Evolutionary conservation across 2,888 invertebrate species (phyloP).

Genomic region (Monoplex corrugatus): DNA sequence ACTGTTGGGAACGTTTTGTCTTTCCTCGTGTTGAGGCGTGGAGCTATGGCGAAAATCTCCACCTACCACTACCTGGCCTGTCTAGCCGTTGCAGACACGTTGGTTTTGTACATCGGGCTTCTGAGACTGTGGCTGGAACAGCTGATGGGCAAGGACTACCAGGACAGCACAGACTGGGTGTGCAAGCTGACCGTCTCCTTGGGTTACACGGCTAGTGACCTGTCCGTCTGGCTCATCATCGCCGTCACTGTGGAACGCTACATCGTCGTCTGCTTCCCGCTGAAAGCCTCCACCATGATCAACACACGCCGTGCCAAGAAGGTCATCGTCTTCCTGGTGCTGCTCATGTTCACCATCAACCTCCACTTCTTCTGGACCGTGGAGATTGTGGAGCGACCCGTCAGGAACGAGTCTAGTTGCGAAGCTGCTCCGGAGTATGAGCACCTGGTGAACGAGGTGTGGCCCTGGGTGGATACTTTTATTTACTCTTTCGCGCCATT

Average conservation of each 20-base stretch:
- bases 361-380: slow-evolving; percentile 78
- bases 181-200: slow-evolving; percentile 75
- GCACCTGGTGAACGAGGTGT: slow-evolving; percentile 65
- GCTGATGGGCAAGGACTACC: slow-evolving; percentile 71
- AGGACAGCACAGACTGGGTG: slow-evolving; percentile 68
- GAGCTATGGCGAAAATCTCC: slow-evolving; percentile 77
- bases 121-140: slow-evolving; percentile 77
- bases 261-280: slow-evolving; percentile 78
- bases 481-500: slow-evolving; percentile 78
- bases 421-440: slow-evolving; percentile 55
- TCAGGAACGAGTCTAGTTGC: slow-evolving; percentile 60
- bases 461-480: slow-evolving; percentile 78
- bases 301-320: slow-evolving; percentile 71
- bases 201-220: slow-evolving; percentile 76
- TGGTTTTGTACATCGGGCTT: slow-evolving; percentile 78
- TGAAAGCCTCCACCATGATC: slow-evolving; percentile 75
- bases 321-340: slow-evolving; percentile 67
- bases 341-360: slow-evolving; percentile 71
- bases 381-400: slow-evolving; percentile 57
- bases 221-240: slow-evolving; percentile 79
- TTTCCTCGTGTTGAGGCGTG: slow-evolving; percentile 74
- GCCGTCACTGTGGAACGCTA: slow-evolving; percentile 79
- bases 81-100: slow-evolving; percentile 77
- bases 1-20: slow-evolving; percentile 79
- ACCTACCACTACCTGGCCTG: slow-evolving; percentile 79